These are phyloP conservation scores for Bubo bubo DNA, from an alignment of 2,113 vertebrate genomes.

Conservation along the genomic window DNA sequence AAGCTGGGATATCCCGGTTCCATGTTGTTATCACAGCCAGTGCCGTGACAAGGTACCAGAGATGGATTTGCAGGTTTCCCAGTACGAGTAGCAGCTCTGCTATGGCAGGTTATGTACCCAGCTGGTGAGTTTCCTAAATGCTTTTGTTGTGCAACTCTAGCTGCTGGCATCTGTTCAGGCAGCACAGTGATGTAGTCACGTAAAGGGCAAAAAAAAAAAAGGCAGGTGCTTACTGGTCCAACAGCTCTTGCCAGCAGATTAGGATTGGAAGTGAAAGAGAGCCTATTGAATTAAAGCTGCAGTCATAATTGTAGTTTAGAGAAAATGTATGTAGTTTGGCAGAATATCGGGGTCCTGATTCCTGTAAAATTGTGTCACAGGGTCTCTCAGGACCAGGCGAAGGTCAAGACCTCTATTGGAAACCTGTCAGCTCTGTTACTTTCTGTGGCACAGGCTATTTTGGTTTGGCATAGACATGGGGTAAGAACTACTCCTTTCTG, in stretches of 20 bases:
- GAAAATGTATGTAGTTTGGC: not conserved
- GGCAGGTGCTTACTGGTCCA: not conserved
- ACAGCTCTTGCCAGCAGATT: not conserved
- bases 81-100: not conserved
- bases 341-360: not conserved
- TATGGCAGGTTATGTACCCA: not conserved
- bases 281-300: not conserved
- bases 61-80: not conserved
- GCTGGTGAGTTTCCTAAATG: not conserved
- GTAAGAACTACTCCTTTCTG: not conserved
- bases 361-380: not conserved
- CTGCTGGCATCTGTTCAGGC: not conserved
- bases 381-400: not conserved
- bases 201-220: not conserved
- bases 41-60: not conserved
- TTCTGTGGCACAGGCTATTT: not conserved
- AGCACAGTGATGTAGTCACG: not conserved
- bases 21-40: not conserved
- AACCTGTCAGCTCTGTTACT: not conserved
- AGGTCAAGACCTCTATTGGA: not conserved
- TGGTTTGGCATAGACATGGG: not conserved
- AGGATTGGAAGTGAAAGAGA: not conserved
- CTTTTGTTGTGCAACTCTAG: not conserved
- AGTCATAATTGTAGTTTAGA: not conserved
- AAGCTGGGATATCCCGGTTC: not conserved